Conservation (phyloP, 2,113 vertebrate genomes). For the Gorsachius goisagi region DNA sequence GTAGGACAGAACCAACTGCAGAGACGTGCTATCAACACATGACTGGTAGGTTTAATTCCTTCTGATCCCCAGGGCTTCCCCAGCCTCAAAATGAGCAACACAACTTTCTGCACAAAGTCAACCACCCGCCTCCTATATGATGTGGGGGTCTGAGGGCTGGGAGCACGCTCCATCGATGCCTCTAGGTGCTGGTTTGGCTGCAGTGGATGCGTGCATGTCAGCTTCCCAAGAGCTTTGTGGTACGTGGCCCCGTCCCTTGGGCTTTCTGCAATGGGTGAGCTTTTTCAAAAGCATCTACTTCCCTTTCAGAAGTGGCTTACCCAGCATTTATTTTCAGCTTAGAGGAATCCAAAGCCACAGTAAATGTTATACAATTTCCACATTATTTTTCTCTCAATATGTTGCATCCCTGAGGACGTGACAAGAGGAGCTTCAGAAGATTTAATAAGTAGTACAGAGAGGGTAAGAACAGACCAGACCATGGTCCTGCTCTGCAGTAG, state of each 20-base stretch:
- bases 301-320: background rate
- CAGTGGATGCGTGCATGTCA: accelerated
- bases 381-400: background rate
- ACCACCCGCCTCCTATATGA: background rate
- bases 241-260: background rate
- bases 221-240: background rate
- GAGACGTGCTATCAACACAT: background rate
- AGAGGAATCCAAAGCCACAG: background rate
- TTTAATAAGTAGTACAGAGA: background rate
- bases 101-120: background rate
- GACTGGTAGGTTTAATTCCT: background rate
- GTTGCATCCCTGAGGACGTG: background rate
- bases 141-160: background rate
- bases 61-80: background rate
- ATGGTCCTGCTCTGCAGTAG: background rate
- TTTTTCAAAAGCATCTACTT: background rate
- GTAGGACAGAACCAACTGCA: background rate
- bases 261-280: background rate
- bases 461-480: background rate
- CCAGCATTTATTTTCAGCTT: background rate
- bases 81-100: background rate
- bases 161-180: accelerated
- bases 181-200: background rate
- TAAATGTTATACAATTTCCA: background rate
- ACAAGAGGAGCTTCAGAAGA: background rate